These are phyloP conservation scores for Myotis daubentonii DNA, from an alignment of 2,797 vertebrate species.

Conservation along the genomic window DNA sequence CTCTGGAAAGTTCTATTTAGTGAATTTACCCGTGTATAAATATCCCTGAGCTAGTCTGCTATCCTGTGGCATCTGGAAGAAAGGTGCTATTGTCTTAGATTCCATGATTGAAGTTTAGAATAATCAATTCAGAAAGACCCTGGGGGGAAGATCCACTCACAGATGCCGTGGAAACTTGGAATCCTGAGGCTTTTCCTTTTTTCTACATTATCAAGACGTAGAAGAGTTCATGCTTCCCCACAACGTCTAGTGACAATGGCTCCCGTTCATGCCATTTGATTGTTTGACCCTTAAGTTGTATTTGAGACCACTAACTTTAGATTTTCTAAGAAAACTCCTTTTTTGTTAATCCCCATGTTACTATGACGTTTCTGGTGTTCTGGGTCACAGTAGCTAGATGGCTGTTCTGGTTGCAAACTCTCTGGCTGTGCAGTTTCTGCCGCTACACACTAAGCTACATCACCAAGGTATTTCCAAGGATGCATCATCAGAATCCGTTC, in stretches of 20 bases:
- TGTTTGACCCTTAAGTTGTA: neutral
- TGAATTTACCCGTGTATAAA: conserved; percentile 71
- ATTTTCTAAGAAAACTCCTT: neutral
- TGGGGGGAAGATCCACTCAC: conserved; percentile 67
- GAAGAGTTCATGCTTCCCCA: neutral
- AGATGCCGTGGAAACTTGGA: conserved; percentile 60
- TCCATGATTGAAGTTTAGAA: conserved; percentile 69
- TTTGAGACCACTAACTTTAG: conserved; percentile 6
- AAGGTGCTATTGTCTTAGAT: conserved; percentile 78
- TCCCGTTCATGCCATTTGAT: neutral
- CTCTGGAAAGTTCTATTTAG: conserved; percentile 75
- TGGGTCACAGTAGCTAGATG: neutral
- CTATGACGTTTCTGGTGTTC: neutral
- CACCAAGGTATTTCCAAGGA: neutral
- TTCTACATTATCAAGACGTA: neutral
- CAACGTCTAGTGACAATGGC: neutral
- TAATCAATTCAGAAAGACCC: conserved; percentile 71
- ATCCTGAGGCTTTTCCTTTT: conserved; percentile 37
- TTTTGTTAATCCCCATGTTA: neutral
- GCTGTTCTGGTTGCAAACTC: neutral
- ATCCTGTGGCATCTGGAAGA: conserved; percentile 79
- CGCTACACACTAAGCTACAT: neutral
- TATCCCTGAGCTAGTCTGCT: conserved; percentile 73
- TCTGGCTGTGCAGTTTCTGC: neutral
- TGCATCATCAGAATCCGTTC: neutral